Evolutionary conservation across 2,888 invertebrate species (phyloP), one percentile per base, ranked within the genome.

Genomic region (Macrophya alboannulata): DNA sequence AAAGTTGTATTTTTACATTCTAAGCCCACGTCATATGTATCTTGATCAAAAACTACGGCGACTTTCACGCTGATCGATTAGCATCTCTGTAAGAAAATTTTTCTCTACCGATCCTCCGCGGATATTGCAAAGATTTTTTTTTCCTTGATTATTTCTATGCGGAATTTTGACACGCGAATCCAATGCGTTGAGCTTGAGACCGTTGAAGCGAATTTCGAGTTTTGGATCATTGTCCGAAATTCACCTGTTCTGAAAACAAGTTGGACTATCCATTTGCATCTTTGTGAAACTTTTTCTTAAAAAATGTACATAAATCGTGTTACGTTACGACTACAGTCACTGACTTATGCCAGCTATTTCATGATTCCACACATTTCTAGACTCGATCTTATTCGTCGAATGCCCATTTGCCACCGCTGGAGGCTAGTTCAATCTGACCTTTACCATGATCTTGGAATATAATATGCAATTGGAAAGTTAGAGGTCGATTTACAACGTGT

Each of bases 381-480:
- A 62, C 21, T 62, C 62, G 55, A 55, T 62, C 10, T 48, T 9
- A 12, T 48, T 12, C 48, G 10, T 12, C 48, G 48, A 48, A 48
- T 48, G 10, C 1, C 48, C 25, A 62, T 62, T 62, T 12, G 25
- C 62, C 62, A 25, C 25, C 1, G 12, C 25, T 12, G 21, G n/a
- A n/a, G n/a, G 21, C 21, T 21, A 62, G 10, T 62, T 25, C 76
- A 4, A 9, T 51, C 1, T 51, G 77, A 55, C 77, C 77, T 77
- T 77, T 77, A 55, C 77, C 77, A 21, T 77, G 77, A 77, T 55
- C 77, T 77, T 77, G 77, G 72, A 25, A 45, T 25, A 5, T 68
- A 25, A 45, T 25, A 74, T 45, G 72, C 45, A 74, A 74, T 74
- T 1, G 45, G 72, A 74, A 74, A 74, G 72, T 77, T 77, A 4